These are phyloP conservation scores for Alauda arvensis DNA, from an alignment of 2,797 vertebrate genomes.

Conservation along the genomic window DNA sequence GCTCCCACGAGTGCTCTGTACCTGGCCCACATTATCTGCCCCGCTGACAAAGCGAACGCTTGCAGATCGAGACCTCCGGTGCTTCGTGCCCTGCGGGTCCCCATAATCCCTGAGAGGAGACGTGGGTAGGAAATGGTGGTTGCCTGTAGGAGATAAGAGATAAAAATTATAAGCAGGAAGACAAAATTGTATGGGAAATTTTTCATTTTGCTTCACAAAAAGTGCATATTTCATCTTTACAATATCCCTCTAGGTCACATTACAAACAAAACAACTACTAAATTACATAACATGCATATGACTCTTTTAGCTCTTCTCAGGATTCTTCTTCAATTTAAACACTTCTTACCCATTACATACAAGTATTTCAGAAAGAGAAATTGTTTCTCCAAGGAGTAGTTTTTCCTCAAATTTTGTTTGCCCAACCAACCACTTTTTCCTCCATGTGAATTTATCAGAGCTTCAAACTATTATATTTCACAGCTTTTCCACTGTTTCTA, in stretches of 20 bases:
- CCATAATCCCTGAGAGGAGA: constrained; percentile 83
- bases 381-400: background rate
- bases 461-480: background rate
- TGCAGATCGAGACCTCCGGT: constrained; percentile 78
- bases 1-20: constrained; percentile 47
- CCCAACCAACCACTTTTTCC: background rate
- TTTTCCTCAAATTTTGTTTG: background rate
- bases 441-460: background rate
- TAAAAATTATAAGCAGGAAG: background rate
- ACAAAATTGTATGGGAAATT: background rate
- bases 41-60: constrained; percentile 81
- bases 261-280: background rate
- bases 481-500: background rate
- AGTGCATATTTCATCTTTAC: background rate
- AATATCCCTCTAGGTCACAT: background rate
- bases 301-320: background rate
- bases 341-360: background rate
- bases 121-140: constrained; percentile 76
- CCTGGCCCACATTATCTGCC: constrained; percentile 68
- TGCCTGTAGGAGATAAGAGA: constrained; percentile 71
- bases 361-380: background rate
- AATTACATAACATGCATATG: background rate
- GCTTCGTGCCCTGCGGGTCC: constrained; percentile 40
- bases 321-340: background rate
- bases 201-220: background rate